phyloP scores from a whole-genome alignment of 1,140 invertebrate genomes.

The Nephila pilipes region DNA sequence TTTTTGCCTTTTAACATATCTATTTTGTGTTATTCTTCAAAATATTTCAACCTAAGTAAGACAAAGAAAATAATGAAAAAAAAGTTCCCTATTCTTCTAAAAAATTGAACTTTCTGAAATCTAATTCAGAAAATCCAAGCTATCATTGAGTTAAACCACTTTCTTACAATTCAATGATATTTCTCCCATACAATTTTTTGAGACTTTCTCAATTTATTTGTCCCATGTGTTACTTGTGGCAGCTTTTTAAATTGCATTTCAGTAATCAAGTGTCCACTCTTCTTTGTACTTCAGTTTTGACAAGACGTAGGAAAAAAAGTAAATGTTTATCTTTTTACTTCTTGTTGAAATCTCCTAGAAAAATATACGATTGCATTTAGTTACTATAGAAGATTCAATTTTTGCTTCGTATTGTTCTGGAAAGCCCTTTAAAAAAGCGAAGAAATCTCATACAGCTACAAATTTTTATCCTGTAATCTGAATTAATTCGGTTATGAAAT shows the following conservation, averaged over 20 bases:
- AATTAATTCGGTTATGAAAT: no score
- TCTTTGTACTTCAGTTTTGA: background rate
- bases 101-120: background rate
- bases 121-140: background rate
- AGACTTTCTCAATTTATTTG: background rate
- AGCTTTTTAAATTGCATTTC: slow-evolving; percentile 70
- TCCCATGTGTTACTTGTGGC: background rate
- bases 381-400: no score
- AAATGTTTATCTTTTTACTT: no score
- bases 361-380: no score
- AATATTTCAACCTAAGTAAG: background rate
- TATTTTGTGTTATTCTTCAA: background rate
- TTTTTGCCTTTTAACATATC: background rate
- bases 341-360: no score
- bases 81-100: background rate
- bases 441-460: no score
- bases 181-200: background rate
- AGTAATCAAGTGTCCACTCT: slow-evolving; percentile 57
- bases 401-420: no score
- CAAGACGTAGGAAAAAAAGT: background rate
- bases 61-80: background rate
- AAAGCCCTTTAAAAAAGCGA: no score
- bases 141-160: slow-evolving; percentile 19
- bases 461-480: no score
- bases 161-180: background rate